Percentiles rank a stretch among this genome's conserved stretches.
Evolutionary conservation across 1,140 invertebrate species (phyloP).

Genomic region (Brachionus asplanchnoidis): DNA sequence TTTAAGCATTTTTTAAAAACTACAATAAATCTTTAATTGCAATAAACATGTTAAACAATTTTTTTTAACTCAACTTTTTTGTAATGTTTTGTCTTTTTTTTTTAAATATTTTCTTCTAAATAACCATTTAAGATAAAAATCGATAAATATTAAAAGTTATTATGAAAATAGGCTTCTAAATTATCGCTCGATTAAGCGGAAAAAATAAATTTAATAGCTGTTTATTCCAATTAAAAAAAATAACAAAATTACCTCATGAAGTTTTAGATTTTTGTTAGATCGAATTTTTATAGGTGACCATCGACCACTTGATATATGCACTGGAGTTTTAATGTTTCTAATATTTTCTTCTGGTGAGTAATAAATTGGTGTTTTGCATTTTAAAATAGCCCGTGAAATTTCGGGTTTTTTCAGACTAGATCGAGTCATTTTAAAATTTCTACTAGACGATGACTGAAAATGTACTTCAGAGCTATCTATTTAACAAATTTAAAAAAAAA

Average conservation of each 20-base stretch:
- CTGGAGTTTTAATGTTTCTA: neutral
- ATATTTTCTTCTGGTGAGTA: slow-evolving; percentile 25
- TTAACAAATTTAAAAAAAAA: neutral
- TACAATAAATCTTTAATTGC: too few species aligned
- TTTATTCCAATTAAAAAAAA: too few species aligned
- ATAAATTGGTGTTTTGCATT: slow-evolving; percentile 18
- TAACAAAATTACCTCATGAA: neutral
- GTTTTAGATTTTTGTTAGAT: neutral
- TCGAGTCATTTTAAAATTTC: neutral
- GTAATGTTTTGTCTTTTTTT: too few species aligned
- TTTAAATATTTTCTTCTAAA: too few species aligned
- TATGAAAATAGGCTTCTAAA: neutral
- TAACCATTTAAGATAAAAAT: too few species aligned
- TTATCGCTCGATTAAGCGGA: neutral
- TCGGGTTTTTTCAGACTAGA: neutral
- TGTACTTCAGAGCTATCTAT: neutral
- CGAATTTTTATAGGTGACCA: slow-evolving; percentile 26
- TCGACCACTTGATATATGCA: neutral
- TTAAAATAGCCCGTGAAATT: neutral
- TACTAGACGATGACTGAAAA: neutral
- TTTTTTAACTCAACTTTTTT: too few species aligned
- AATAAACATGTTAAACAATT: too few species aligned
- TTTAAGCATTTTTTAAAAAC: too few species aligned
- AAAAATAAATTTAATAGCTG: neutral
- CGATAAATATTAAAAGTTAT: too few species aligned